A percentile compares a stretch with the other conserved stretches of the same genome.
Evolutionary conservation across 2,888 invertebrate genomes (phyloP).

Genomic region (Melanophora roralis): DNA sequence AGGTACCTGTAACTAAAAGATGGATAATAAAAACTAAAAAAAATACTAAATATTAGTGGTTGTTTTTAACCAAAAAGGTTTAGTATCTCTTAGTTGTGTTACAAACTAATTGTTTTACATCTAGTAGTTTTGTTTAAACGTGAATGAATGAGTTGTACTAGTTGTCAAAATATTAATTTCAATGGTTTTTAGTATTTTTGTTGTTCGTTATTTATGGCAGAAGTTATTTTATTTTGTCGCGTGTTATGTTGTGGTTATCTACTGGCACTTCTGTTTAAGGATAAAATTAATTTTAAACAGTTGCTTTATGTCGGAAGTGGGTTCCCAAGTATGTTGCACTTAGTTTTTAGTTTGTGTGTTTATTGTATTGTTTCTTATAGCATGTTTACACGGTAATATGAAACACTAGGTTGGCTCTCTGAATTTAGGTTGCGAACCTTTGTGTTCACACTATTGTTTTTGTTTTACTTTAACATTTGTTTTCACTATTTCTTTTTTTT

Average conservation of each 20-base stretch:
- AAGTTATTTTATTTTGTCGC: conserved; percentile 4
- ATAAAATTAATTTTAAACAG: conserved; percentile 23
- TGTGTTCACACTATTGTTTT: background rate
- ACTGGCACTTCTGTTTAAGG: background rate
- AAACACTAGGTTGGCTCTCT: too few relatives aligned
- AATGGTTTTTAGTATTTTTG: background rate
- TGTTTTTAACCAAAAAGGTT: conserved; percentile 1
- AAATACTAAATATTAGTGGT: background rate
- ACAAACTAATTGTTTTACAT: background rate
- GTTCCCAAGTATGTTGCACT: background rate
- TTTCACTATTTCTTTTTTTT: too few relatives aligned
- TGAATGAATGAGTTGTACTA: background rate
- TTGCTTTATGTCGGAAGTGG: background rate
- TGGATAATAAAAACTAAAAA: background rate
- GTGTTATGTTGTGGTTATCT: conserved; percentile 17
- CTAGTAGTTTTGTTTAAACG: background rate
- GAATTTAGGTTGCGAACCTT: too few relatives aligned
- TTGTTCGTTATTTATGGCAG: background rate
- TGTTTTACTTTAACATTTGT: too few relatives aligned
- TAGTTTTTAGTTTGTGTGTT: background rate
- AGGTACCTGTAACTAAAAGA: background rate
- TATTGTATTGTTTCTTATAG: background rate
- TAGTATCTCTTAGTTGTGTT: background rate
- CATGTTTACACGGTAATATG: too few relatives aligned
- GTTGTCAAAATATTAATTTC: conserved; percentile 37